Percentiles rank a stretch among this genome's conserved stretches.
phyloP scores from a whole-genome alignment of 2,113 vertebrate species.

The Triplophysa siluroides region DNA sequence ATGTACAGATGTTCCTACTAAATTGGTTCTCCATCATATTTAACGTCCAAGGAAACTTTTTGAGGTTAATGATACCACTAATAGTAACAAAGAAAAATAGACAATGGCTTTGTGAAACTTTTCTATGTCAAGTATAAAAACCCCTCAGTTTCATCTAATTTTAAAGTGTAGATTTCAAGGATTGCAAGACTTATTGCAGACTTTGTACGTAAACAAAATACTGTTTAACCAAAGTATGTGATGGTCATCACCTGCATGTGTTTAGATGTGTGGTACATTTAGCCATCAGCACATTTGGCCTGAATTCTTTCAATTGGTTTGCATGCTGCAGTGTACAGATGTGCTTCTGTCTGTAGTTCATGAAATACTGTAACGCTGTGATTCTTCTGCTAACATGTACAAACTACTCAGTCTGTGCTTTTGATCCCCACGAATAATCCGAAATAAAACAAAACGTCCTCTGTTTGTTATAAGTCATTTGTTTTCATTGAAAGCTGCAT shows the following conservation, averaged over 20 bases:
- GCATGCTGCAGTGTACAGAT: conserved; percentile 1
- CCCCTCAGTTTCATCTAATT: not conserved
- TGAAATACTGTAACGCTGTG: conserved; percentile 26
- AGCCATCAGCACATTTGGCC: not conserved
- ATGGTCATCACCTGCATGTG: not conserved
- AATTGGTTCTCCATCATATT: not conserved
- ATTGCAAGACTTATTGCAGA: not conserved
- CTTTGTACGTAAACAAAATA: conserved; percentile 1
- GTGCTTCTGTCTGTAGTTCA: not conserved
- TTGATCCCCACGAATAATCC: conserved; percentile 11
- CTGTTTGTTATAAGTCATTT: not conserved
- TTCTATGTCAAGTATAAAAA: not conserved
- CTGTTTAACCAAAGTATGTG: not conserved
- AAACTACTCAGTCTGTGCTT: conserved; percentile 12
- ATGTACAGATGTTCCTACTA: not conserved
- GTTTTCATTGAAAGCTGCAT: not conserved
- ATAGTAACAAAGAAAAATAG: not conserved
- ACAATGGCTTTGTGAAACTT: not conserved
- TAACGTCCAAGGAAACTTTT: not conserved
- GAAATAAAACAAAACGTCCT: conserved; percentile 17
- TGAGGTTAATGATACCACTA: conserved; percentile 6
- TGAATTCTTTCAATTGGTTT: not conserved
- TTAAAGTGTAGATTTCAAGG: conserved; percentile 22
- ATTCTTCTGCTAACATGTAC: conserved; percentile 17
- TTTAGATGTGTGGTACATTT: not conserved